A percentile compares a stretch with the other conserved stretches of the same genome.
phyloP scores from a whole-genome alignment of 1,140 invertebrate genomes.

The Camponotus vicinus region DNA sequence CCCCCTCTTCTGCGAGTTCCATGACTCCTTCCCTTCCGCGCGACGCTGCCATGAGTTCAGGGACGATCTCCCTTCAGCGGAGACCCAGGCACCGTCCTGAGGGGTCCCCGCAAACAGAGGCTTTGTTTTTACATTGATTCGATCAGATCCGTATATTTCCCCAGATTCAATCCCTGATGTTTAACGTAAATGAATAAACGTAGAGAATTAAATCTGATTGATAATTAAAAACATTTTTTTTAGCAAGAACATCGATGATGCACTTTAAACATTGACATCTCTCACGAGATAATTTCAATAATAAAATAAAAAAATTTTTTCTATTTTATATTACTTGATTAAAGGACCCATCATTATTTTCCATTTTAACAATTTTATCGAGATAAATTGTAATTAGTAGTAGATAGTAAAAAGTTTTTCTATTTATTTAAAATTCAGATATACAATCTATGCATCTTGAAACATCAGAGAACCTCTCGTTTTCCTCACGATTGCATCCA shows the following conservation, averaged over 20 bases:
- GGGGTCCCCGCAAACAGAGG: slow-evolving; percentile 62
- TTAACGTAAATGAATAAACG: slow-evolving; percentile 5
- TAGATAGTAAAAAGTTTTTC: not conserved
- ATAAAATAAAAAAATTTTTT: not conserved
- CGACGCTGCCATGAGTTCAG: slow-evolving; percentile 79
- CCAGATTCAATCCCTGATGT: not conserved
- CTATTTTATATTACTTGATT: not conserved
- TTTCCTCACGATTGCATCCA: not conserved
- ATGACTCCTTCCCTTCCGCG: slow-evolving; percentile 78
- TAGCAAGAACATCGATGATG: not conserved
- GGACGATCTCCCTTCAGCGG: slow-evolving; percentile 80
- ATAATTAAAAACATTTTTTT: not conserved
- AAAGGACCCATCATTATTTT: not conserved
- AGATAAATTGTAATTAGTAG: not conserved
- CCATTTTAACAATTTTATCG: not conserved
- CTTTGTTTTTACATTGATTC: slow-evolving; percentile 39
- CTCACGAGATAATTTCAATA: not conserved
- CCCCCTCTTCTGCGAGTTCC: slow-evolving; percentile 64
- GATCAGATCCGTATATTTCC: not conserved
- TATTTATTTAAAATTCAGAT: not conserved
- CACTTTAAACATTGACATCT: not conserved
- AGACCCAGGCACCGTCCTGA: slow-evolving; percentile 69
- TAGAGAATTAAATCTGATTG: not conserved
- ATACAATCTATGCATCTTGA: too few relatives aligned
- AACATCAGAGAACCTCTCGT: slow-evolving; percentile 9